Percentiles rank a stretch among this genome's conserved stretches.
Conservation (phyloP, 1,140 invertebrate genomes). For the Orussus abietinus region DNA sequence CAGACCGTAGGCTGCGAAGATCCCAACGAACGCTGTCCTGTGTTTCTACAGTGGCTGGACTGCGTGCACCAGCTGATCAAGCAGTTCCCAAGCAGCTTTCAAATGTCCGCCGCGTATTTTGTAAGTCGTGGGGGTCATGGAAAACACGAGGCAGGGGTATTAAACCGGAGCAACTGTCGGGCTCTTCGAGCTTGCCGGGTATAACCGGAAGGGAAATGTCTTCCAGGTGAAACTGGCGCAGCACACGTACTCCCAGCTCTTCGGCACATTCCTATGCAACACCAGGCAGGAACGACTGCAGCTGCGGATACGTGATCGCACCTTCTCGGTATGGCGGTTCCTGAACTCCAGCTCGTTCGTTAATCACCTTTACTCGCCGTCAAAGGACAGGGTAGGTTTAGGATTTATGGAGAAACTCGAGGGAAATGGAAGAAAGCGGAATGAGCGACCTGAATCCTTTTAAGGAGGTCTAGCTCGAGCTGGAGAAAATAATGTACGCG, state of each 20-base stretch:
- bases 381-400: slow-evolving; percentile 48
- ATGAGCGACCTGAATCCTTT: no score
- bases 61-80: slow-evolving; percentile 87
- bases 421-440: no score
- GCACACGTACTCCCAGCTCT: slow-evolving; percentile 93
- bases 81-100: slow-evolving; percentile 91
- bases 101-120: slow-evolving; percentile 91
- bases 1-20: slow-evolving; percentile 79
- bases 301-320: slow-evolving; percentile 65
- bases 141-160: no score
- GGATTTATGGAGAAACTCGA: no score
- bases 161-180: no score
- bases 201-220: no score
- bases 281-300: slow-evolving; percentile 71
- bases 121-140: no score
- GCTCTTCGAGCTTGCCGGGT: no score
- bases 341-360: slow-evolving; percentile 72
- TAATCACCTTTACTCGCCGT: slow-evolving; percentile 79
- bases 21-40: slow-evolving; percentile 87
- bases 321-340: slow-evolving; percentile 86
- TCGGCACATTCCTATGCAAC: slow-evolving; percentile 96
- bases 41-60: slow-evolving; percentile 97
- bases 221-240: slow-evolving; percentile 89
- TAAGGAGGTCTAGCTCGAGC: no score
- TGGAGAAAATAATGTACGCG: no score